These are phyloP conservation scores for Euleptes europaea DNA, from an alignment of 2,113 vertebrate species.

Conservation along the genomic window DNA sequence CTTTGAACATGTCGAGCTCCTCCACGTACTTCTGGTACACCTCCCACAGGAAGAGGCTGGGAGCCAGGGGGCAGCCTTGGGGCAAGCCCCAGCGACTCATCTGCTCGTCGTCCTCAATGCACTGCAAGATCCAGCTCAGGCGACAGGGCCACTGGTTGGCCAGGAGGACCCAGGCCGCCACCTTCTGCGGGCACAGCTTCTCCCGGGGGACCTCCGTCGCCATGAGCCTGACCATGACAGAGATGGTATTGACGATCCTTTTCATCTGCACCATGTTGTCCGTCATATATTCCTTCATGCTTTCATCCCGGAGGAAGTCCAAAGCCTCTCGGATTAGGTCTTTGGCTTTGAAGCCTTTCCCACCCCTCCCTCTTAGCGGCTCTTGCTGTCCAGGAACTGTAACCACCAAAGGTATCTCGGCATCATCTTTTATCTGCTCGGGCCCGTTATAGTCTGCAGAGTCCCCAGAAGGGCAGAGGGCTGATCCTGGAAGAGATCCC, in stretches of 20 bases:
- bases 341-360: conserved; percentile 36
- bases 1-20: conserved; percentile 73
- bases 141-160: conserved; percentile 83
- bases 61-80: conserved; percentile 16
- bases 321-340: conserved; percentile 24
- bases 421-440: background rate
- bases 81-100: conserved; percentile 33
- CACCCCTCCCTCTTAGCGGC: too few species aligned
- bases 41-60: conserved; percentile 65
- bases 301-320: background rate
- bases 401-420: background rate
- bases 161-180: conserved; percentile 80
- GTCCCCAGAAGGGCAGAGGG: background rate
- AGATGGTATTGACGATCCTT: conserved; percentile 77
- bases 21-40: conserved; percentile 72
- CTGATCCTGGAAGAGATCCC: background rate
- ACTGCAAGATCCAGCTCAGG: conserved; percentile 85
- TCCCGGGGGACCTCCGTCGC: conserved; percentile 41
- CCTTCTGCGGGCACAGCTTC: conserved; percentile 53
- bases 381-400: background rate
- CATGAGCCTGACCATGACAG: conserved; percentile 75
- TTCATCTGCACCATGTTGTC: conserved; percentile 80
- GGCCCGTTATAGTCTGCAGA: background rate
- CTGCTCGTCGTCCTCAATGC: conserved; percentile 79
- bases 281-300: conserved; percentile 67